Evolutionary conservation across 2,797 vertebrate species (phyloP).

Genomic region (Chelidonichthys spinosus): DNA sequence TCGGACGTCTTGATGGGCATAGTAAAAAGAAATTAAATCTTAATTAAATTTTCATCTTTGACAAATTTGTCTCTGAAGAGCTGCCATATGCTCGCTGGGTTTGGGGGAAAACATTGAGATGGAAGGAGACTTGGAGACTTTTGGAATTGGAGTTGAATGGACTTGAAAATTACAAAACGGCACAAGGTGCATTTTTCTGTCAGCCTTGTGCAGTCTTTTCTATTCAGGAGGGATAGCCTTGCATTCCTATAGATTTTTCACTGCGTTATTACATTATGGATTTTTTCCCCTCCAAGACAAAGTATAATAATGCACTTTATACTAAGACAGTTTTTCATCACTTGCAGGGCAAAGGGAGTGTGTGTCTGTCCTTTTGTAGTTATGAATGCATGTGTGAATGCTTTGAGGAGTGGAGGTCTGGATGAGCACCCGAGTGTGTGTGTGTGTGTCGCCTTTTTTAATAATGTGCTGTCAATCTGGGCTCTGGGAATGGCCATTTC

Average conservation of each 20-base stretch:
- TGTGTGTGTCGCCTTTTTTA: constrained; percentile 72
- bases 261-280: constrained; percentile 82
- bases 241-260: constrained; percentile 74
- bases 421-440: constrained; percentile 46
- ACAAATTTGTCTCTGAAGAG: constrained; percentile 78
- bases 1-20: constrained; percentile 78
- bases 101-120: constrained; percentile 31
- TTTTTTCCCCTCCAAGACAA: constrained; percentile 76
- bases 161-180: constrained; percentile 61
- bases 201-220: constrained; percentile 59
- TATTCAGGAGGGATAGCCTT: constrained; percentile 62
- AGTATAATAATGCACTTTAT: constrained; percentile 79
- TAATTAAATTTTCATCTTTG: constrained; percentile 84
- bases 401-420: constrained; percentile 30
- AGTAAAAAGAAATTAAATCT: constrained; percentile 83
- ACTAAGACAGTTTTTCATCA: constrained; percentile 76
- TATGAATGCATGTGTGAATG: constrained; percentile 39
- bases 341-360: constrained; percentile 54
- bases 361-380: constrained; percentile 39
- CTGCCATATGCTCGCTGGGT: constrained; percentile 76
- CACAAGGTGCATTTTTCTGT: constrained; percentile 61
- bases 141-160: constrained; percentile 52
- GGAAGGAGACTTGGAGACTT: constrained; percentile 43
- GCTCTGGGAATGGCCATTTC: constrained; percentile 69
- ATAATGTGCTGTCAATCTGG: constrained; percentile 84